Evolutionary conservation across 2,797 vertebrate genomes (phyloP), one percentile per base, ranked within the genome.

Genomic region (Anguilla marmorata): DNA sequence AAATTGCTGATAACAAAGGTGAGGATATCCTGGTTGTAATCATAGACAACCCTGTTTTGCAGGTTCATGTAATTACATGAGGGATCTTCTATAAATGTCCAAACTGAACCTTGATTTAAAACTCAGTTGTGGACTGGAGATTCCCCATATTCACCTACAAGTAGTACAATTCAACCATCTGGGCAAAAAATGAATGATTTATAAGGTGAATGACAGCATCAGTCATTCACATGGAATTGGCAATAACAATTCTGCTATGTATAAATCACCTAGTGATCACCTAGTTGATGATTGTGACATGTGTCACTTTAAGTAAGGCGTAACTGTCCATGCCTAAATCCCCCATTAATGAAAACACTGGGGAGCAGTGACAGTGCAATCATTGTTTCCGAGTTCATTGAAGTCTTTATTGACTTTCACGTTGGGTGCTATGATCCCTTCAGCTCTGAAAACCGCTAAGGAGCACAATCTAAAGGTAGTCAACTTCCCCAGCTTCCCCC

Each of bases 11-110:
- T 79, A 41, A 1, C 14, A 1, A 12, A 45, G 30, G 74, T 76
- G 27, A 30, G 19, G 27, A 30, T 30, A 30, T 99, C 3, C 3
- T 63, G 19, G 19, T 21, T 24, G 24, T 27, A n/a, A 6, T 27
- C 1, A n/a, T 24, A 69, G 24, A 69, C 21, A 69, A 69, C 63
- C n/a, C 8, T 27, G n/a, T 27, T 69, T 27, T 27, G 63, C 63
- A 1, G 19, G 3, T 69, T n/a, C 63, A n/a, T 24, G 24, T 69
- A 69, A n/a, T 27, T 69, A n/a, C 16, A 24, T 60, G 19, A 60
- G 58, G 63, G 6, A 69, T 69, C 24, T 9, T 69, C 63, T 69
- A 27, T n/a, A 69, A 69, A 69, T 69, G 63, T 30, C 8, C 63
- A 24, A 8, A 24, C 63, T 69, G 63, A 69, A n/a, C 1, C 5